phyloP scores from a whole-genome alignment of 35 echinoderm and acorn worm genomes.

The Heliocidaris erythrogramma region DNA sequence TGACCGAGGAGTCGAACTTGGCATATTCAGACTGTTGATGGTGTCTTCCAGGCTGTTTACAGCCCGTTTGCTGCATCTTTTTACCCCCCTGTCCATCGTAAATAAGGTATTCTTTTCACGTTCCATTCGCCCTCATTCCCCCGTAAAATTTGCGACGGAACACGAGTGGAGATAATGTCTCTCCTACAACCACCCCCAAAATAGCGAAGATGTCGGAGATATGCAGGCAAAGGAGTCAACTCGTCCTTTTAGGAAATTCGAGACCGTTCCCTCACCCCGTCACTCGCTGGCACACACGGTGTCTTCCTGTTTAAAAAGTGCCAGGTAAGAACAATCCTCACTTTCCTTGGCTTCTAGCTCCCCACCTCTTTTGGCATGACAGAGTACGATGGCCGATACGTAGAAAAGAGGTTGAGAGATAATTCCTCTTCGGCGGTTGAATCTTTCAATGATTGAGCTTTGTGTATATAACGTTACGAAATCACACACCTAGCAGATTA shows the following conservation, averaged over 20 bases:
- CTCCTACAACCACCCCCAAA: background rate
- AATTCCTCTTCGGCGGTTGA: background rate
- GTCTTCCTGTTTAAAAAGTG: background rate
- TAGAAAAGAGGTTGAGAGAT: background rate
- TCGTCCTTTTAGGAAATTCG: background rate
- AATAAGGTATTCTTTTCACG: background rate
- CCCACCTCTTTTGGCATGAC: background rate
- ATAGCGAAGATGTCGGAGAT: background rate
- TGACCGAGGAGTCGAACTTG: background rate
- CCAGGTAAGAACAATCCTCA: background rate
- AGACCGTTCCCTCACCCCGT: background rate
- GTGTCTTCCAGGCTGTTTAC: background rate
- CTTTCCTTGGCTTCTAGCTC: background rate
- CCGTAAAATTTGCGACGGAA: background rate
- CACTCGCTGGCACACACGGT: background rate
- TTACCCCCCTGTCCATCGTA: background rate
- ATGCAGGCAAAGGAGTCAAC: background rate
- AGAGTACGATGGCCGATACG: too few relatives aligned
- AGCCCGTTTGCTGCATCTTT: background rate
- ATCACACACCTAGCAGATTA: background rate
- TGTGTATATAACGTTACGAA: background rate
- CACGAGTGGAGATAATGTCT: constrained; percentile 16
- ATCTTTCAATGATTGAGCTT: background rate
- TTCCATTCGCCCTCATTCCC: background rate
- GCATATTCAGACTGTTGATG: background rate